These are phyloP conservation scores for Mesorhabditis sp. DNA, from an alignment of 2,888 invertebrate genomes.

Conservation along the genomic window DNA sequence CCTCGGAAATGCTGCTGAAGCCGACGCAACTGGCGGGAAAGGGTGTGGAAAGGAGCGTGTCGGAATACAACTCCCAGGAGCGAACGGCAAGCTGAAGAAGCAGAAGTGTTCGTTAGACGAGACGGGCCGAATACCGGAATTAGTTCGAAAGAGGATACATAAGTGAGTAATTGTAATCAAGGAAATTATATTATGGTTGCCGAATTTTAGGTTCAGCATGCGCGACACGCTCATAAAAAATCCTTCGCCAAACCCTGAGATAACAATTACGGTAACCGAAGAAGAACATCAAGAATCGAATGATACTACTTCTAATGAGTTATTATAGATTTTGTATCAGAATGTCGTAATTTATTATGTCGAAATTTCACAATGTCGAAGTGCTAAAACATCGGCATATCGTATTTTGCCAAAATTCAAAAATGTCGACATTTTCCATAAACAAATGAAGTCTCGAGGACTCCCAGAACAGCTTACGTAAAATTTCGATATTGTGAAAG, in stretches of 20 bases:
- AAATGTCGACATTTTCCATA: too few species aligned
- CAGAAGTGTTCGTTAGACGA: conserved; percentile 10
- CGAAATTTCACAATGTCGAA: too few species aligned
- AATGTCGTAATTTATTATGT: too few species aligned
- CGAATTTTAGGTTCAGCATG: background rate
- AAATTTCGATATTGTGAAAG: too few species aligned
- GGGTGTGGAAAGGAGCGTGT: conserved; percentile 26
- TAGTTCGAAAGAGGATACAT: conserved; percentile 16
- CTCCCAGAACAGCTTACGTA: too few species aligned
- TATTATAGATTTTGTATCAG: too few species aligned
- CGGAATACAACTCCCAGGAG: conserved; percentile 40
- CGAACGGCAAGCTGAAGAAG: conserved; percentile 14
- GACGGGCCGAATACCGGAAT: conserved; percentile 9
- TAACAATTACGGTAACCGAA: conserved; percentile 15
- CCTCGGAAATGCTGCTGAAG: conserved; percentile 36
- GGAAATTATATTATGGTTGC: background rate
- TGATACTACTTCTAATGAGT: too few species aligned
- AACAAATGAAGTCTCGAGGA: too few species aligned
- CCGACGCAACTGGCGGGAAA: conserved; percentile 31
- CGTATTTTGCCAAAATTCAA: too few species aligned
- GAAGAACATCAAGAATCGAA: background rate
- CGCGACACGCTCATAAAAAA: background rate
- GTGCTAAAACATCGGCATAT: too few species aligned
- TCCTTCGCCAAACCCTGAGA: conserved; percentile 12
- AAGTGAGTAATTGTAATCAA: conserved; percentile 9